These are phyloP conservation scores for Calidris pugnax DNA, from an alignment of 2,113 vertebrate species.

Conservation along the genomic window DNA sequence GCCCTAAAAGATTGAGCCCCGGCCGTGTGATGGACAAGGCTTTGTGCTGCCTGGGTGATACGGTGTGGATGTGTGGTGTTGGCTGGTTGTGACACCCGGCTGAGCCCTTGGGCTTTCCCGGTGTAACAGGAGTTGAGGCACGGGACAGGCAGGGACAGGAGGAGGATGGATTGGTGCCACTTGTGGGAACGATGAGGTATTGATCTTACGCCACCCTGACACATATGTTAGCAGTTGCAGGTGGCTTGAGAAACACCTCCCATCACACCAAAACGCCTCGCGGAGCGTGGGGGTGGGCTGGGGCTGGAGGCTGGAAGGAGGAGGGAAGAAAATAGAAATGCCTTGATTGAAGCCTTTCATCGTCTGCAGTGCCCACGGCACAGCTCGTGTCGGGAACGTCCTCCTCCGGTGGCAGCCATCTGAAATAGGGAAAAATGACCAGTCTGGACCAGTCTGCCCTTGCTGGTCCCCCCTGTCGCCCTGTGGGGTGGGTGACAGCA, in stretches of 20 bases:
- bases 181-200: not conserved
- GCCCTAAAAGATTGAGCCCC: not conserved
- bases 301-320: not conserved
- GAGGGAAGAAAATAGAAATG: not conserved
- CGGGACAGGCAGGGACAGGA: not conserved
- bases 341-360: not conserved
- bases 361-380: accelerated
- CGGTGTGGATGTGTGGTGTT: not conserved
- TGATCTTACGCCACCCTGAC: not conserved
- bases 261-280: not conserved
- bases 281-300: not conserved
- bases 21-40: not conserved
- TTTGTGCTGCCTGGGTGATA: not conserved
- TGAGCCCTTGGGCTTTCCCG: not conserved
- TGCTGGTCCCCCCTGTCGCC: not conserved
- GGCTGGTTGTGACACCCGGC: not conserved
- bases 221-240: not conserved
- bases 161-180: not conserved
- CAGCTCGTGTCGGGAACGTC: accelerated
- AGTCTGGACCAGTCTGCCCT: not conserved
- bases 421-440: not conserved
- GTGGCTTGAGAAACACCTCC: conserved; percentile 1
- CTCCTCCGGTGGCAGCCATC: not conserved
- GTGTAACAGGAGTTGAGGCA: not conserved
- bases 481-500: not conserved